Evolutionary conservation across 2,888 invertebrate species (phyloP).

Genomic region (Polyploca ridens): DNA sequence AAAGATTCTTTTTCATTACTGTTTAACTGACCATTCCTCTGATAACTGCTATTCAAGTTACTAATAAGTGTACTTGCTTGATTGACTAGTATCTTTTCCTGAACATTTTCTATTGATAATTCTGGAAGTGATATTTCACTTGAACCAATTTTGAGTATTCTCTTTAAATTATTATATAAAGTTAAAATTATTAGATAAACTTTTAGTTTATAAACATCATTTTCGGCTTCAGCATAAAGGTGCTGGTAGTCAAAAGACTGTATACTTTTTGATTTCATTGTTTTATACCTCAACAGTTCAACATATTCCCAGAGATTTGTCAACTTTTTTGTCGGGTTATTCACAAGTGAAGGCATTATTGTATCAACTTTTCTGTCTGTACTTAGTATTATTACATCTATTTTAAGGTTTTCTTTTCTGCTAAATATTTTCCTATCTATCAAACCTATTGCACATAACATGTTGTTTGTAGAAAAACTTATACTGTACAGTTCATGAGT

Average conservation of each 20-base stretch:
- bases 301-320: slow-evolving; percentile 65
- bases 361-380: slow-evolving; percentile 38
- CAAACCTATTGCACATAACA: slow-evolving; percentile 50
- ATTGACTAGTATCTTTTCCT: slow-evolving; percentile 57
- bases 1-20: slow-evolving; percentile 50
- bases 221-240: slow-evolving; percentile 47
- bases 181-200: slow-evolving; percentile 58
- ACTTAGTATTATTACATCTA: slow-evolving; percentile 56
- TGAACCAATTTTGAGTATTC: slow-evolving; percentile 37
- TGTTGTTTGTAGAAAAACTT: slow-evolving; percentile 53
- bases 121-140: slow-evolving; percentile 12
- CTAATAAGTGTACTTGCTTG: slow-evolving; percentile 53
- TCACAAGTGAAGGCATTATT: slow-evolving; percentile 45
- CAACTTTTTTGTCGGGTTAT: slow-evolving; percentile 58
- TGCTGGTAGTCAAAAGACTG: slow-evolving; percentile 51
- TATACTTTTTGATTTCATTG: slow-evolving; percentile 55
- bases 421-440: slow-evolving; percentile 53
- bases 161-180: slow-evolving; percentile 49
- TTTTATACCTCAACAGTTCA: slow-evolving; percentile 61
- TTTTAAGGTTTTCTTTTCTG: slow-evolving; percentile 53
- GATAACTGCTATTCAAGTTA: slow-evolving; percentile 38
- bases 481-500: slow-evolving; percentile 55
- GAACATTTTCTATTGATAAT: slow-evolving; percentile 53
- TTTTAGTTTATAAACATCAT: slow-evolving; percentile 62
- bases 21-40: slow-evolving; percentile 33